Evolutionary conservation across 2,113 vertebrate species (phyloP), one percentile per base, ranked within the genome.

Genomic region (Athene noctua): DNA sequence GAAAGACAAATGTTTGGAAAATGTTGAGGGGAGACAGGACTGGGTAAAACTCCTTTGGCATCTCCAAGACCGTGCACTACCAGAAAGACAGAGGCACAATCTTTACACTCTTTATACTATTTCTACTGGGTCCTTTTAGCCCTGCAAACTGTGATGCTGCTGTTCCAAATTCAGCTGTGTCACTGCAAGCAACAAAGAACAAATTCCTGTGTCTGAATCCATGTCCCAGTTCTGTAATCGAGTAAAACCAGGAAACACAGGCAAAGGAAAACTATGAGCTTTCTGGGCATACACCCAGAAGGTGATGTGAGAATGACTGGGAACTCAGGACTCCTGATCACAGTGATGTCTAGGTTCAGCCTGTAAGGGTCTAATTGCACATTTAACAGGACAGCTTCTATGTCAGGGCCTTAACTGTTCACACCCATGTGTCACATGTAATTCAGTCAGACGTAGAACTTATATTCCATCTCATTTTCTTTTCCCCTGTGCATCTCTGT

Each of bases 351-450:
- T 66, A 54, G 8, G 12, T 61, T 78, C 26, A 71, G 7, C 14
- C 19, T 66, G 2, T 32, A 44, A 19, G 8, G 78, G 2, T 7
- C 5, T 15, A 79, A 81, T 5, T 34, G 8, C 15, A 46, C 27
- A 32, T 90, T 82, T 40, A 93, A 83, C 66, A 82, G 87, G 84
- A 92, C 36, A 96, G 40, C 42, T 84, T 21, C 49, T 72, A 36
- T 27, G 40, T 17, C 51, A 38, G 61, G 57, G 7, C 59, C 27
- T 52, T 74, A 46, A 65, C 16, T 89, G 57, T 38, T 38, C 66
- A 77, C 22, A 61, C 70, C 25, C 9, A 1, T 26, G 61, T 73
- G 16, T 70, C 79, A 86, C 29, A 8, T 6, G 3, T 52, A 88
- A 82, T 80, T 70, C 80, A 94, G 66, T 79, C 85, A 96, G 77